These are phyloP conservation scores for Leucophenga varia DNA, from an alignment of 1,140 invertebrate species.

Conservation along the genomic window DNA sequence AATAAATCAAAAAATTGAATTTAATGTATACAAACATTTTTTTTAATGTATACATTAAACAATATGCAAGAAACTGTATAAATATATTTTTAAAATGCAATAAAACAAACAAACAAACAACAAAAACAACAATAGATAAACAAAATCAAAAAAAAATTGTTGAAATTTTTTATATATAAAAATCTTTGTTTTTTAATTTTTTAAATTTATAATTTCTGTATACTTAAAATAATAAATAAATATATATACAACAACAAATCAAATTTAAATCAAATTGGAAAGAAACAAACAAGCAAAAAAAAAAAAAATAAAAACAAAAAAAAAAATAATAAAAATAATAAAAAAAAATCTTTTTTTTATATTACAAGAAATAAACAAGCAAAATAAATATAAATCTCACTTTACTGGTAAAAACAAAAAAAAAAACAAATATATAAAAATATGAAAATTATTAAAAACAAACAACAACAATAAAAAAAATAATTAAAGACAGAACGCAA, in stretches of 20 bases:
- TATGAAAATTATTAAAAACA: conserved; percentile 14
- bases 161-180: conserved; percentile 49
- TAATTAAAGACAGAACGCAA: conserved; percentile 23
- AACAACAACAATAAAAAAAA: conserved; percentile 11
- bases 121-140: conserved; percentile 39
- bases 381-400: conserved; percentile 31
- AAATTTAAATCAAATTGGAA: conserved; percentile 8
- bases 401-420: conserved; percentile 37
- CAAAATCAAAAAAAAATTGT: conserved; percentile 30
- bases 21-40: no score
- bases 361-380: conserved; percentile 37
- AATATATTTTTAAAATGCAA: conserved; percentile 36
- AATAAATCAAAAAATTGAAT: neutral
- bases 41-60: no score
- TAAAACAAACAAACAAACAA: conserved; percentile 1
- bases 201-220: conserved; percentile 10
- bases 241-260: conserved; percentile 17
- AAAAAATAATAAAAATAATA: conserved; percentile 14
- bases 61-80: conserved; percentile 11
- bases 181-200: conserved; percentile 41
- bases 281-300: conserved; percentile 20
- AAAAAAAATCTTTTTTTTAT: conserved; percentile 33
- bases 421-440: conserved; percentile 25
- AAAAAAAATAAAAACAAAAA: conserved; percentile 23
- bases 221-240: conserved; percentile 31